Evolutionary conservation across 2,888 invertebrate genomes (phyloP), one percentile per base, ranked within the genome.

Genomic region (Epinotia demarniana): DNA sequence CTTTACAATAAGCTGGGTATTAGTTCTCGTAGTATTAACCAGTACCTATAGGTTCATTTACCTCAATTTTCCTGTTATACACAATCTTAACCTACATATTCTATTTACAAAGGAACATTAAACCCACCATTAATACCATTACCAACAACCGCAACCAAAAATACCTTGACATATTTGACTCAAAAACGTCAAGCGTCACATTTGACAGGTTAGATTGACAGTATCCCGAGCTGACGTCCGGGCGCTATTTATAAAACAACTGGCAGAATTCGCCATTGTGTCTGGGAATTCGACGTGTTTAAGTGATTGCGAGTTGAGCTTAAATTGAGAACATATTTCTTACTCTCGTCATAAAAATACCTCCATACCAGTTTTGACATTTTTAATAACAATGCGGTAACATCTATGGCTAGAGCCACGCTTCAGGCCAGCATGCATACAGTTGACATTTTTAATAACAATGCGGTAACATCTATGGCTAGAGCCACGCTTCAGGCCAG

Each of bases 131-230:
- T 18, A 43, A 16, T 57, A 68, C 39, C 57, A 68, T 55, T 43
- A 68, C 80, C 16, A 49, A 3, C 6, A 53, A 53, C 53, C 53
- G 53, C 53, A n/a, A n/a, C 53, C 81, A 75, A 72, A 72, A 80
- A 83, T 81, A 82, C 82, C 80, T 71, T 75, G 82, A 83, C 85
- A 82, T 82, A 82, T 81, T 77, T 83, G 86, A 85, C 86, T 83
- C 81, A 55, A 77, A 83, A 81, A 81, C 82, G 82, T 81, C 80
- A 80, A 39, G 80, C 82, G 85, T 86, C 85, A 84, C 78, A 80
- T 78, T 78, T 85, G 86, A 86, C 82, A 81, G 73, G 76, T 77
- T 79, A 80, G 77, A 75, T 72, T 69, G 77, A 68, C 75, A 43
- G 68, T 68, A 75, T 72, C 75, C 72, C 66, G 75, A 61, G 77